Percentiles rank a stretch among this genome's conserved stretches.
Conservation (phyloP, 1,140 invertebrate genomes). For the Meteorus sp. region DNA sequence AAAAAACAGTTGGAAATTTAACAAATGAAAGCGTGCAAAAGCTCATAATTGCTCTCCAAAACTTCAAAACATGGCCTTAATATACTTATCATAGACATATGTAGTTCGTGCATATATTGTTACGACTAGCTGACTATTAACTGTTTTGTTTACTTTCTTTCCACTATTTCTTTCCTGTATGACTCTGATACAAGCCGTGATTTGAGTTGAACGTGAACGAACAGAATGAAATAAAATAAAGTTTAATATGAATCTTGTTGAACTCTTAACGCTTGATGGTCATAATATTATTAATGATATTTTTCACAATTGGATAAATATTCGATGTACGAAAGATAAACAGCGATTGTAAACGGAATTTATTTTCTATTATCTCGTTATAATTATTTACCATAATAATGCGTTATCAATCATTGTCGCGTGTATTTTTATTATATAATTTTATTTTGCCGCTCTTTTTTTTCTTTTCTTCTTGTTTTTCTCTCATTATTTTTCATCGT, state of each 20-base stretch:
- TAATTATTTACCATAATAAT: conserved; percentile 15
- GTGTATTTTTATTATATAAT: conserved; percentile 17
- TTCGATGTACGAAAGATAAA: background rate
- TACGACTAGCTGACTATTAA: conserved; percentile 23
- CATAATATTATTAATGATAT: too few relatives aligned
- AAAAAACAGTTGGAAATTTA: conserved; percentile 7
- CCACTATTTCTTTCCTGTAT: background rate
- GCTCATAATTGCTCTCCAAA: conserved; percentile 37
- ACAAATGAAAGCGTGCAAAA: conserved; percentile 22
- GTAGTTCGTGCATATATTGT: conserved; percentile 30
- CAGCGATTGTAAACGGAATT: too few relatives aligned
- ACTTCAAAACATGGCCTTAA: conserved; percentile 52
- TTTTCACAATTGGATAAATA: too few relatives aligned
- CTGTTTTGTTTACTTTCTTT: background rate
- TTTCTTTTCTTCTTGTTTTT: background rate
- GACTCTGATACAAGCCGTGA: background rate
- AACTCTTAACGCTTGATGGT: too few relatives aligned
- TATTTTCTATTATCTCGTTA: too few relatives aligned
- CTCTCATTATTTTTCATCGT: conserved; percentile 1
- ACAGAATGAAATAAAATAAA: too few relatives aligned
- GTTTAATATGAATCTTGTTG: too few relatives aligned
- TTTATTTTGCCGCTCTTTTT: conserved; percentile 10
- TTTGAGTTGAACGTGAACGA: background rate
- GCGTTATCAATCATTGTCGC: conserved; percentile 17
- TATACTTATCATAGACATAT: conserved; percentile 51